phyloP scores from a whole-genome alignment of 2,113 vertebrate species.

The Aptenodytes forsteri region DNA sequence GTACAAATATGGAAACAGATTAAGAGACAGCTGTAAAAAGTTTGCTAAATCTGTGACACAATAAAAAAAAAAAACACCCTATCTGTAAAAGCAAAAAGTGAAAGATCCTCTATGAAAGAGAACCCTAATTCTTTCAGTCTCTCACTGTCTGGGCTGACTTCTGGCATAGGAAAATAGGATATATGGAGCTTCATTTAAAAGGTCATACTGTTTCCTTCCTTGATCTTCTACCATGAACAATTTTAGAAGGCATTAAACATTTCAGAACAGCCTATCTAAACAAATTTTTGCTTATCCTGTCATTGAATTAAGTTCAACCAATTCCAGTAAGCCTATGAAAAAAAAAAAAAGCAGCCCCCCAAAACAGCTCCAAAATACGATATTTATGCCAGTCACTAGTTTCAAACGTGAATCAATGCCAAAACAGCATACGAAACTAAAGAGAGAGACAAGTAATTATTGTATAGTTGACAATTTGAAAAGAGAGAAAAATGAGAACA shows the following conservation, averaged over 20 bases:
- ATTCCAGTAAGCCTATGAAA: constrained; percentile 7
- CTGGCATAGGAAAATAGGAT: constrained; percentile 17
- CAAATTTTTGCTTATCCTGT: constrained; percentile 36
- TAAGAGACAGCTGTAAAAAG: background rate
- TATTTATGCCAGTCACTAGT: background rate
- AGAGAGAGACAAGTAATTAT: background rate
- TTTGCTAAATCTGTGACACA: background rate
- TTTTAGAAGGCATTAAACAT: constrained; percentile 42
- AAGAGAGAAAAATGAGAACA: background rate
- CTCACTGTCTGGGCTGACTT: background rate
- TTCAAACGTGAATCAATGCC: background rate
- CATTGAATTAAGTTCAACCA: background rate
- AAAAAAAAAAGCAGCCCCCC: background rate
- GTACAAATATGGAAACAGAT: background rate
- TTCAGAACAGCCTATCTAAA: constrained; percentile 14
- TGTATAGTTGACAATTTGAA: background rate
- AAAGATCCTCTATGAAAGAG: background rate
- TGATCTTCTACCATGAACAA: constrained; percentile 9
- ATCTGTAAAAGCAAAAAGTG: background rate
- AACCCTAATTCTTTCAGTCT: background rate
- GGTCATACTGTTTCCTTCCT: constrained; percentile 56
- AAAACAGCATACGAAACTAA: background rate
- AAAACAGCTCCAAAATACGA: background rate
- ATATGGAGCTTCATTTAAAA: constrained; percentile 5
- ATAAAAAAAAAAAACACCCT: background rate